Evolutionary conservation across 2,113 vertebrate species (phyloP).

Genomic region (Cyanoderma ruficeps): DNA sequence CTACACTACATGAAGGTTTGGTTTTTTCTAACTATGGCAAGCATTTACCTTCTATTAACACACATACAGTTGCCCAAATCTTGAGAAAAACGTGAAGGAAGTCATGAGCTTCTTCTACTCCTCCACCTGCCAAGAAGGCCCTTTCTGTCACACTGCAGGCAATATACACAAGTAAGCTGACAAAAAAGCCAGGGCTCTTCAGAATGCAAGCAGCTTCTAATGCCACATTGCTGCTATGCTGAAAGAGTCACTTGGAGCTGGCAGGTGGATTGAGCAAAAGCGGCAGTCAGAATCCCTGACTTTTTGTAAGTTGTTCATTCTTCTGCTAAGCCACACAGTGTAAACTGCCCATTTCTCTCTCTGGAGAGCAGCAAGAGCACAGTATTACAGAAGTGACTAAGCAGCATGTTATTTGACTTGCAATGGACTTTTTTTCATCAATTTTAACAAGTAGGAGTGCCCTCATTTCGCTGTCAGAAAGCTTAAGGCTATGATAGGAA

Average conservation of each 20-base stretch:
- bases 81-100: not conserved
- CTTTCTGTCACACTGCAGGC: not conserved
- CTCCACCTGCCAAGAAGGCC: not conserved
- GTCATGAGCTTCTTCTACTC: not conserved
- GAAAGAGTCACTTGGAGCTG: not conserved
- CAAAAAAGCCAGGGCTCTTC: not conserved
- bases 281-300: not conserved
- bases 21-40: not conserved
- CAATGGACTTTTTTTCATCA: not conserved
- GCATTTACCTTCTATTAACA: not conserved
- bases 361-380: not conserved
- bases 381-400: not conserved
- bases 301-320: not conserved
- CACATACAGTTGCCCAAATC: not conserved
- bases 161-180: not conserved
- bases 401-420: not conserved
- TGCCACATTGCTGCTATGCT: accelerated
- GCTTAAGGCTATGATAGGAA: not conserved
- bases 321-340: not conserved
- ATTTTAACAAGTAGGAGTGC: not conserved
- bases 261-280: not conserved
- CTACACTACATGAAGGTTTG: not conserved
- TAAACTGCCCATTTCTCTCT: not conserved
- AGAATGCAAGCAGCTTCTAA: not conserved
- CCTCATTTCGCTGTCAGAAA: not conserved